Conservation (phyloP, 1,140 invertebrate genomes). For the Dufourea novaeangliae region DNA sequence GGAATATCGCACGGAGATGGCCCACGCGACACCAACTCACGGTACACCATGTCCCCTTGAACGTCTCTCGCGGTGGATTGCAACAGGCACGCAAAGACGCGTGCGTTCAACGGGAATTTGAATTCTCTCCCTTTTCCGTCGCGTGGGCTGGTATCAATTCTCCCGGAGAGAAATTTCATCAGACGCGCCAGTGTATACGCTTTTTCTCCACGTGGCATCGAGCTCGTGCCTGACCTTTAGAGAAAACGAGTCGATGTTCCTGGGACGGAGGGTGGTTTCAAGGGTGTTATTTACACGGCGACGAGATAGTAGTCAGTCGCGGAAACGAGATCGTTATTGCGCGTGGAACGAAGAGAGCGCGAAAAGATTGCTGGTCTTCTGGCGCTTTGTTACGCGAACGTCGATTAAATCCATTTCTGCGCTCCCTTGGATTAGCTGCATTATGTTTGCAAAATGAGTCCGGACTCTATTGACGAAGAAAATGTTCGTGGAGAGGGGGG, state of each 20-base stretch:
- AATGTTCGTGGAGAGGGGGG: too few relatives aligned
- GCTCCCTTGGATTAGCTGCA: too few relatives aligned
- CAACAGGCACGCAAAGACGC: too few relatives aligned
- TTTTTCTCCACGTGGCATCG: neutral
- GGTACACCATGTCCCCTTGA: neutral
- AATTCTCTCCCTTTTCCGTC: constrained; percentile 14
- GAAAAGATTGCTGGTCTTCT: too few relatives aligned
- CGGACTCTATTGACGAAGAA: too few relatives aligned
- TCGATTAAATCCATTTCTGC: too few relatives aligned
- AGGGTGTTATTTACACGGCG: neutral
- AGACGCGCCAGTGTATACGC: neutral
- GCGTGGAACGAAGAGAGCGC: too few relatives aligned
- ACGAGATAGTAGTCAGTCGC: too few relatives aligned
- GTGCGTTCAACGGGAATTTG: neutral
- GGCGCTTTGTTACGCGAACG: too few relatives aligned
- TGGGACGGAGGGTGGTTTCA: too few relatives aligned
- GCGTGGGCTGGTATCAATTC: constrained; percentile 44
- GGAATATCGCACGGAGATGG: constrained; percentile 33
- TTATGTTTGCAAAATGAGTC: too few relatives aligned
- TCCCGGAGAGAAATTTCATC: constrained; percentile 42
- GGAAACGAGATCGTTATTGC: too few relatives aligned
- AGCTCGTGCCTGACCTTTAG: neutral
- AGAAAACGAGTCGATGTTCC: neutral
- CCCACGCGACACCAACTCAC: constrained; percentile 44
- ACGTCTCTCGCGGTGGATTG: neutral